phyloP scores from a whole-genome alignment of 2,797 vertebrate genomes.

The Pogonophryne albipinna region DNA sequence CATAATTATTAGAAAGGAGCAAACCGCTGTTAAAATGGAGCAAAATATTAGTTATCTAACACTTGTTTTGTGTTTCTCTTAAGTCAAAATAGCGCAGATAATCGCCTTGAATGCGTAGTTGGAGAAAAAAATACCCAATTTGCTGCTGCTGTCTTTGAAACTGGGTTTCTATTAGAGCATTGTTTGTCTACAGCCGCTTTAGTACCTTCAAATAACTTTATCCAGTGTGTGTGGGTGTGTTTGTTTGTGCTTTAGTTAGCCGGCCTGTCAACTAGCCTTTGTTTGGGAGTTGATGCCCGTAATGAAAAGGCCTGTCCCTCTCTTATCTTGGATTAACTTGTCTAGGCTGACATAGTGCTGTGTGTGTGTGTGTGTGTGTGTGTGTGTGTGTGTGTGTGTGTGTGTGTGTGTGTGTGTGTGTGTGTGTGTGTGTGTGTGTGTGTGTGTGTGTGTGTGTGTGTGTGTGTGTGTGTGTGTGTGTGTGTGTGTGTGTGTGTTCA shows the following conservation, averaged over 20 bases:
- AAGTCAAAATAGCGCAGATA: constrained; percentile 4
- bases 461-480: too few species aligned
- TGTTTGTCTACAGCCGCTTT: constrained; percentile 39
- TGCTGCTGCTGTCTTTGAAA: constrained; percentile 40
- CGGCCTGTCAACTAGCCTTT: constrained; percentile 65
- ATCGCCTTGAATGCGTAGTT: not conserved
- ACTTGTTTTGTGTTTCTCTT: not conserved
- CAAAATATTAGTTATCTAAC: not conserved
- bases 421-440: too few species aligned
- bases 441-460: too few species aligned
- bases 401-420: too few species aligned
- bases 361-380: constrained; percentile 15
- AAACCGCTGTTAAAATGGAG: not conserved
- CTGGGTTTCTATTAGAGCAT: constrained; percentile 27
- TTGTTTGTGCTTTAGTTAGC: constrained; percentile 53
- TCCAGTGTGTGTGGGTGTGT: constrained; percentile 38
- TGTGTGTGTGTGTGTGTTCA: too few species aligned
- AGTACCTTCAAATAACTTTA: constrained; percentile 61
- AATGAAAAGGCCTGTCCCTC: constrained; percentile 66
- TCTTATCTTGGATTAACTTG: constrained; percentile 77
- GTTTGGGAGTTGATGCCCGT: constrained; percentile 63
- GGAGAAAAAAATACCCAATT: constrained; percentile 1
- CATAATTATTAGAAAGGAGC: not conserved
- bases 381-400: too few species aligned
- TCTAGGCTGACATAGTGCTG: constrained; percentile 61